Evolutionary conservation across 2,113 vertebrate genomes (phyloP), one percentile per base, ranked within the genome.

Genomic region (Coregonus clupeaformis): DNA sequence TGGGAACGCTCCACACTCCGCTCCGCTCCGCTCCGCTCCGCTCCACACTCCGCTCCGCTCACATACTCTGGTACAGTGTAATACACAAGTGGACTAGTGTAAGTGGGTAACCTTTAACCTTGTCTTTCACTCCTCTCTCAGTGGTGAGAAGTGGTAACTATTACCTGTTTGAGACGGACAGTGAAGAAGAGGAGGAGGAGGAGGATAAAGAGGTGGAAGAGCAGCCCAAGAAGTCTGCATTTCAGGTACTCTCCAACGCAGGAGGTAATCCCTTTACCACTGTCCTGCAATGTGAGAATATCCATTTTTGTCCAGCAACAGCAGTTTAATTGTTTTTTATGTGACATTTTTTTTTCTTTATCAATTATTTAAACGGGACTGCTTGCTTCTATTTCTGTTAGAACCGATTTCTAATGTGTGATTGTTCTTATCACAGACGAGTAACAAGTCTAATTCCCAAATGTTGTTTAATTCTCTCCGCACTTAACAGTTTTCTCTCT

Each of bases 91-190:
- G 49, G 16, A 52, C 49, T 52, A 52, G 14, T 52, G 3, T 52
- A 42, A 18, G 49, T 52, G 49, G 0, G 3, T 52, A 16, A 16
- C 13, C 5, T 52, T 52, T 60, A 7, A 16, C 57, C n/a, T 9
- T 60, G 5, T 22, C 57, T 22, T 9, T 60, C n/a, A 92, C 92
- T 94, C 89, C 91, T 92, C 78, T 79, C 91, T 84, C 91, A 98
- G 97, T 98, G 96, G 95, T 98, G 87, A 94, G 96, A 91, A 97
- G 96, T 90, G 97, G 97, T 77, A 95, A 97, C 92, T 98, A 98
- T 91, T 98, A 98, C 94, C 95, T 98, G 84, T 98, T 98, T 95
- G 97, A 98, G 92, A 97, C 97, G 42, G 97, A 98, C 77, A 98
- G 97, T 77, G 97, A 97, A 91, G 97, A 98, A 75, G 95, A 98